Conservation (phyloP, 1,140 invertebrate genomes). For the Sitophilus oryzae region DNA sequence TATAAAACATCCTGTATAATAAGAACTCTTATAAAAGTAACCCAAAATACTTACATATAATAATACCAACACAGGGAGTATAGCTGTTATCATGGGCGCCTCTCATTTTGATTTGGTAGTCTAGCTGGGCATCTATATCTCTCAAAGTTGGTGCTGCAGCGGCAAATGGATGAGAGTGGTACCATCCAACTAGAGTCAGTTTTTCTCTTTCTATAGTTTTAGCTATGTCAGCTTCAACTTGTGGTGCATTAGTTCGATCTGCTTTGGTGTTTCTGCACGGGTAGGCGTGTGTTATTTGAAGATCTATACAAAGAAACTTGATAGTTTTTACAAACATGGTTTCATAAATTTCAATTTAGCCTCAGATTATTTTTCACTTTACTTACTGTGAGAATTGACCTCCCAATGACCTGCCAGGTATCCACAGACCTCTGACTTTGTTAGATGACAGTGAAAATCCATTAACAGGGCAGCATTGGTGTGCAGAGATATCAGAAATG, state of each 20-base stretch:
- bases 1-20: no score
- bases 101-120: conserved; percentile 93
- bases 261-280: conserved; percentile 78
- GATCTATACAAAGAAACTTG: conserved; percentile 53
- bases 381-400: conserved; percentile 85
- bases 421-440: conserved; percentile 86
- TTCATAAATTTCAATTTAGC: no score
- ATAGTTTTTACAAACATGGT: not conserved
- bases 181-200: conserved; percentile 86
- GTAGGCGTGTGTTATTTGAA: conserved; percentile 82
- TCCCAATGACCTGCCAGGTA: conserved; percentile 94
- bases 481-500: conserved; percentile 82
- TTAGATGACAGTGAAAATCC: conserved; percentile 91
- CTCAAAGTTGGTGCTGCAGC: conserved; percentile 81
- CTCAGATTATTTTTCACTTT: not conserved
- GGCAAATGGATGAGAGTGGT: conserved; percentile 90
- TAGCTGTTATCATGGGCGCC: conserved; percentile 83
- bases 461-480: conserved; percentile 83
- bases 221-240: conserved; percentile 76
- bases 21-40: no score
- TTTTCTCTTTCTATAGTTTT: conserved; percentile 74
- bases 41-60: conserved; percentile 66
- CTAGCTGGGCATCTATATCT: conserved; percentile 87
- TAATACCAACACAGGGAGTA: conserved; percentile 86
- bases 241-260: conserved; percentile 64